These are phyloP conservation scores for Andrena fulva DNA, from an alignment of 2,888 invertebrate species.

Conservation along the genomic window DNA sequence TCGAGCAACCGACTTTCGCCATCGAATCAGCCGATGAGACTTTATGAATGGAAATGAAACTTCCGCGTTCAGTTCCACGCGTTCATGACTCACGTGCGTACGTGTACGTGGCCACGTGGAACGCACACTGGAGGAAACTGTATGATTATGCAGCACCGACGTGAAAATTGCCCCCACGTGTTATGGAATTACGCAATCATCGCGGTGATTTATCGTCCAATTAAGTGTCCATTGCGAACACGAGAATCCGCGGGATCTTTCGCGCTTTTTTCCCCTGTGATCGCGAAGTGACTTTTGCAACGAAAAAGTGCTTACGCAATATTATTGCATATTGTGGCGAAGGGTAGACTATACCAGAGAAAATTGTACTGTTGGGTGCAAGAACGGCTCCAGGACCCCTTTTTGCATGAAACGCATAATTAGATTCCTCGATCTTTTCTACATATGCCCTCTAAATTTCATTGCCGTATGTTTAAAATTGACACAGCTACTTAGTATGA, in stretches of 20 bases:
- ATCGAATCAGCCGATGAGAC: neutral
- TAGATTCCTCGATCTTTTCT: too few relatives aligned
- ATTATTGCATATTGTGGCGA: too few relatives aligned
- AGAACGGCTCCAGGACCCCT: too few relatives aligned
- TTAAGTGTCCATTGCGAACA: neutral
- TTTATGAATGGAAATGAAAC: slow-evolving; percentile 1
- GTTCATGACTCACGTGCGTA: neutral
- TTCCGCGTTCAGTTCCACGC: neutral
- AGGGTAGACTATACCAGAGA: too few relatives aligned
- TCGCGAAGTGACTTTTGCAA: neutral
- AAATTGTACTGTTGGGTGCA: too few relatives aligned
- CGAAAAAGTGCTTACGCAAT: neutral
- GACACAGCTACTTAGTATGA: too few relatives aligned
- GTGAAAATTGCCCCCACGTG: neutral
- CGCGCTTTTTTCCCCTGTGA: neutral
- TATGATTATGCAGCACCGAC: neutral
- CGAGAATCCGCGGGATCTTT: neutral
- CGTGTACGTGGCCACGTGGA: neutral
- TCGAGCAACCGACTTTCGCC: neutral
- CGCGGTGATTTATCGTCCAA: neutral
- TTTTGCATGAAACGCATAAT: too few relatives aligned
- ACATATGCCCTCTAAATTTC: too few relatives aligned
- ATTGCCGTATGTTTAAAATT: too few relatives aligned
- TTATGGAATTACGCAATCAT: slow-evolving; percentile 6
- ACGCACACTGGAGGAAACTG: neutral